Evolutionary conservation across 2,888 invertebrate species (phyloP), one percentile per base, ranked within the genome.

Genomic region (Omphaloscelis lunosa): DNA sequence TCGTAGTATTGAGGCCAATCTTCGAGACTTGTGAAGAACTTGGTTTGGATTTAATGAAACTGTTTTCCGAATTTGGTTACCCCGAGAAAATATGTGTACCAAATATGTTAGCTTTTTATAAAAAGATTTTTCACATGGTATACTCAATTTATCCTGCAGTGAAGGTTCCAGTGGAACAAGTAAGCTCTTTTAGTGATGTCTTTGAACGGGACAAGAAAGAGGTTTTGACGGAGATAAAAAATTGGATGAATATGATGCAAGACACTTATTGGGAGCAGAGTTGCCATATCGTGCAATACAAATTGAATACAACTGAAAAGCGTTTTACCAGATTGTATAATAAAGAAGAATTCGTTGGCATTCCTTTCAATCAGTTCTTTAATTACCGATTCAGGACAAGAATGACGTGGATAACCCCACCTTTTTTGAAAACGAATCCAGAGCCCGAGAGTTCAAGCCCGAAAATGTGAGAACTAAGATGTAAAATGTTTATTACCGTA

Each of bases 251-350:
- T 0, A 39, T 23, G 17, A 72, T n/a, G 29, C 9, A 41, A 0
- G 81, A 59, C 6, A 1, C 0, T 0, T 62, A 69, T 63, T 84
- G 84, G 84, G 87, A 85, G 0, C 75, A 74, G 1, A 56, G 81
- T 41, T 87, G 85, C 48, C 82, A 61, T 53, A 51, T 84, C 0
- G 82, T 87, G 15, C 84, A 84, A 39, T 80, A 85, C n/a, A 81
- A 69, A 72, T n/a, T 84, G n/a, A 84, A 84, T 39, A 87, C 73
- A 17, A 69, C 73, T 3, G 7, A 53, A 45, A 84, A 74, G 17
- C 4, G 1, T 12, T 80, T 84, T 12, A 67, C 34, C 0, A 67
- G 67, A 23, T 41, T 87, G 7, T 66, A 9, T 29, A 20, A 2
- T 9, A 9, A 66, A 2, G 56, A 59, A 2, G 11, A 23, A 29